Base-by-base conservation (phyloP, 2,888 invertebrate species). In the Epicampocera succincta region DNA sequence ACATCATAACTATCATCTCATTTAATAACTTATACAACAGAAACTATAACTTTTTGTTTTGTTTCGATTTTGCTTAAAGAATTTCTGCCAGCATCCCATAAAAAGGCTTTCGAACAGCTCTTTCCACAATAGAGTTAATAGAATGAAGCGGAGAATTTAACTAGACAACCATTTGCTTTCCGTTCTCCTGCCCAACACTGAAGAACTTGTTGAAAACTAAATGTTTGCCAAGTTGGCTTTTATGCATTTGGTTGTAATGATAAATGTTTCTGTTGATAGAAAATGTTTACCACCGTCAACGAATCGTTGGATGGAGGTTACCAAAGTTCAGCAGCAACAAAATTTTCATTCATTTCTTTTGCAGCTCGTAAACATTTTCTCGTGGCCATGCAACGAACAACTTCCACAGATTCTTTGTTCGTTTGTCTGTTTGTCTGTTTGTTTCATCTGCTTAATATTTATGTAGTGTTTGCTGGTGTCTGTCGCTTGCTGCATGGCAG, bases 201-300 rank as follows among this genome's bases (percentile, higher is more conserved):
- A 46, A 19, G 38, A 69, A 54, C 50, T 76, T 56, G 56, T 19
- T 48, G 42, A 21, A 40, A 38, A 54, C 12, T 65, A 29, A 19
- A 40, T 13, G 40, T 65, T 69, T 52, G 19, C 25, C 44, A 5
- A 21, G 21, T 5, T 17, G n/a, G 5, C 58, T 61, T 61, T 42
- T 61, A 13, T 38, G 19, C 42, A 42, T 75, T 76, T 48, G 56
- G 44, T 73, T 68, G 74, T 79, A 82, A 82, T 82, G 82, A 82
- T 82, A 82, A 82, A 82, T 82, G 82, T 78, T 82, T 75, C 75
- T 82, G 78, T 79, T 78, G 82, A 82, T 82, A 75, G 82, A 79
- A 82, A 82, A 75, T 82, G 82, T 75, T 79, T 75, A 78, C 82
- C 74, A 82, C 78, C 82, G 75, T 74, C 78, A 82, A 78, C 69